Percentiles rank a stretch among this genome's conserved stretches.
Conservation (phyloP, 2,797 vertebrate genomes). For the Periophthalmus magnuspinnatus region DNA sequence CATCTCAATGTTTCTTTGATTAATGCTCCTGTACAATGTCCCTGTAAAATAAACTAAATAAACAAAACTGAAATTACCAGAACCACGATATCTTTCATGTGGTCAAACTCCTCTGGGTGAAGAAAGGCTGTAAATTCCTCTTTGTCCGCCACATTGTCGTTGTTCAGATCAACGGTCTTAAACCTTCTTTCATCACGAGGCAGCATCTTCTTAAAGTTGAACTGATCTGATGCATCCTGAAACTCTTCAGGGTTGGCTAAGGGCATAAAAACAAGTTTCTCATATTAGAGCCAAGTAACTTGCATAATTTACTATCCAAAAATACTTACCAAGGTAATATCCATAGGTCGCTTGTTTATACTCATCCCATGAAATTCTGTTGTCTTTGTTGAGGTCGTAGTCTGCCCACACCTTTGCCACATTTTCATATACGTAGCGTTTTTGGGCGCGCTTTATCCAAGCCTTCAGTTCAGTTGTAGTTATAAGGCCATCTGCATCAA, state of each 20-base stretch:
- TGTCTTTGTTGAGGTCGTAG: constrained; percentile 94
- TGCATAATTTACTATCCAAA: not conserved
- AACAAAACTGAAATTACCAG: constrained; percentile 69
- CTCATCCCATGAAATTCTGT: constrained; percentile 96
- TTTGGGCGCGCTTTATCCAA: constrained; percentile 98
- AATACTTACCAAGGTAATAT: constrained; percentile 89
- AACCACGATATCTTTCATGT: constrained; percentile 95
- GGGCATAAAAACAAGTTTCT: constrained; percentile 6
- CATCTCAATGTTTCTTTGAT: no score
- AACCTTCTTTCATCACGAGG: constrained; percentile 95
- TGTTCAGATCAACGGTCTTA: constrained; percentile 84
- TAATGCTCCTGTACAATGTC: no score
- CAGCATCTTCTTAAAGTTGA: constrained; percentile 97
- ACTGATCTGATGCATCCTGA: constrained; percentile 88
- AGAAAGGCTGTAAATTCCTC: constrained; percentile 97
- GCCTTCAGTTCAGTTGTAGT: constrained; percentile 87
- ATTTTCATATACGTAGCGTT: constrained; percentile 95
- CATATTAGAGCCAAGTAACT: not conserved
- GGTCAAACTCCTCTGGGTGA: constrained; percentile 97
- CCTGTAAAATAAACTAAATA: no score
- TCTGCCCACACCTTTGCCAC: constrained; percentile 97
- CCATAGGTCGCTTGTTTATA: constrained; percentile 97
- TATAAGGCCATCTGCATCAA: constrained; percentile 83
- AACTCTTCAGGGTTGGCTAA: constrained; percentile 92
- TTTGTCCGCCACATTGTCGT: constrained; percentile 83